A percentile compares a stretch with the other conserved stretches of the same genome.
Conservation (phyloP, 1,140 invertebrate species). For the Chelonus insularis region DNA sequence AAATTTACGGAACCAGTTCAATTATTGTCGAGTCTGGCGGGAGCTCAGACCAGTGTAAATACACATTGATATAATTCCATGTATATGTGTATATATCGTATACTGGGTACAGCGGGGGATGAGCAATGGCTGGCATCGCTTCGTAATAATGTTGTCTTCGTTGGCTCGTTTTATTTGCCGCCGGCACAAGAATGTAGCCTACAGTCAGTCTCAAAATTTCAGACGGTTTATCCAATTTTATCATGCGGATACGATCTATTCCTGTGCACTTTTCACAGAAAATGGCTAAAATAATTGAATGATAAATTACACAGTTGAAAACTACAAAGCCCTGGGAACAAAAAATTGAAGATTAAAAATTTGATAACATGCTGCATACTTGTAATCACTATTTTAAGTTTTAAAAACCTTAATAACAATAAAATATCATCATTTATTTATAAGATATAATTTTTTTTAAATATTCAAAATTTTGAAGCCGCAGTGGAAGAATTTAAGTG, state of each 20-base stretch:
- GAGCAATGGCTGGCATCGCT: constrained; percentile 58
- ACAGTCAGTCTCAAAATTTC: constrained; percentile 59
- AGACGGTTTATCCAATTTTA: constrained; percentile 50
- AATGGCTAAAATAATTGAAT: background rate
- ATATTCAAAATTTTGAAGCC: too few species aligned
- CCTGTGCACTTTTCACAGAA: background rate
- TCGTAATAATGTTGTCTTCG: constrained; percentile 61
- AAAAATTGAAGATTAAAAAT: too few species aligned
- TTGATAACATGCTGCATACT: too few species aligned
- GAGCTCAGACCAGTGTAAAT: constrained; percentile 40
- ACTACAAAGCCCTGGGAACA: too few species aligned
- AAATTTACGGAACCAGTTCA: constrained; percentile 43
- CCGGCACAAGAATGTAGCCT: constrained; percentile 59
- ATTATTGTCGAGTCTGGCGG: constrained; percentile 48
- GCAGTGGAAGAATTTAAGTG: too few species aligned
- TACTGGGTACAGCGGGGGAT: constrained; percentile 44
- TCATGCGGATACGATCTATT: constrained; percentile 27
- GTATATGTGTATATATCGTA: constrained; percentile 21
- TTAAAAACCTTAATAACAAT: too few species aligned
- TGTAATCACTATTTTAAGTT: too few species aligned
- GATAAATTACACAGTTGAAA: too few species aligned
- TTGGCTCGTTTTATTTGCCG: constrained; percentile 58
- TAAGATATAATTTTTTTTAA: too few species aligned
- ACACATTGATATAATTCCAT: constrained; percentile 33
- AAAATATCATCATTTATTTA: too few species aligned